phyloP scores from a whole-genome alignment of 2,113 vertebrate genomes.

The Chamaetylas fuelleborni region DNA sequence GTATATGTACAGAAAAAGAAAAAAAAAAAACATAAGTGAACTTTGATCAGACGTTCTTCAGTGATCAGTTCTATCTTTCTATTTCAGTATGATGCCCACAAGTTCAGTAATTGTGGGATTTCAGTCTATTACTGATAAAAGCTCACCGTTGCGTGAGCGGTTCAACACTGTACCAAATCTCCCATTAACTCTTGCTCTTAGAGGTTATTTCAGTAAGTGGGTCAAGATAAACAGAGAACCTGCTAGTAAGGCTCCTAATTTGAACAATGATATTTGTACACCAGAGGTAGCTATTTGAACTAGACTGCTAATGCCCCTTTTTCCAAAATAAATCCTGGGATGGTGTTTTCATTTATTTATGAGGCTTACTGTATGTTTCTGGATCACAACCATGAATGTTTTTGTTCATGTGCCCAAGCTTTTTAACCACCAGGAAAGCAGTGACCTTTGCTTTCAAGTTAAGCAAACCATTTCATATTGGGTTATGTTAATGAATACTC shows the following conservation, averaged over 20 bases:
- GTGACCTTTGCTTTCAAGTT: not conserved
- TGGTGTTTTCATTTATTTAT: not conserved
- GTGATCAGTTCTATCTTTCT: not conserved
- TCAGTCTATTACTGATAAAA: not conserved
- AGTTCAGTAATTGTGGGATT: not conserved
- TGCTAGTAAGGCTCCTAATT: not conserved
- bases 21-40: not conserved
- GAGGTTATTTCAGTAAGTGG: constrained; percentile 55
- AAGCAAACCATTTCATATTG: not conserved
- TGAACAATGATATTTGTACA: not conserved
- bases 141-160: not conserved
- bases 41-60: not conserved
- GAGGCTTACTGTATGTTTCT: not conserved
- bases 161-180: not conserved
- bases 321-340: not conserved
- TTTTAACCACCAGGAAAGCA: not conserved
- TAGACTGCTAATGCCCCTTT: not conserved
- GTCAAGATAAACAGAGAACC: constrained; percentile 45
- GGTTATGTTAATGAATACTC: not conserved
- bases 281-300: not conserved
- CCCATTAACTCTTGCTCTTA: constrained; percentile 3
- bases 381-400: not conserved
- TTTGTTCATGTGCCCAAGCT: not conserved
- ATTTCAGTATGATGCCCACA: not conserved
- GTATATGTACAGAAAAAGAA: not conserved